These are phyloP conservation scores for Prinia subflava DNA, from an alignment of 2,113 vertebrate genomes.

Conservation along the genomic window DNA sequence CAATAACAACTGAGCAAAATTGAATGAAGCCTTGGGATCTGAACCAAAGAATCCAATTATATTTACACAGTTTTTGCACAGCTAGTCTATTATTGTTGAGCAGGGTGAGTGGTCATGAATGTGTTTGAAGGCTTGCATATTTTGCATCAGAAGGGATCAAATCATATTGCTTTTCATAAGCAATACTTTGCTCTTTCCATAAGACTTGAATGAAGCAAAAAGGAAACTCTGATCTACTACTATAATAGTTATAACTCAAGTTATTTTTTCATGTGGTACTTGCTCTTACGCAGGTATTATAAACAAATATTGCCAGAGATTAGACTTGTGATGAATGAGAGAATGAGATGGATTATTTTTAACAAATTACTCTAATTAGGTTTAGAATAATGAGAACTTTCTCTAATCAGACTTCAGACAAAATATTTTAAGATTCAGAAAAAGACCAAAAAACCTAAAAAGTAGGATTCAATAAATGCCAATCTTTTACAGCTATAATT, in stretches of 20 bases:
- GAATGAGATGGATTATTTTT: not conserved
- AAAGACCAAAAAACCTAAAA: not conserved
- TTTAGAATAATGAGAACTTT: not conserved
- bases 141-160: not conserved
- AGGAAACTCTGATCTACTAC: not conserved
- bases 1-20: not conserved
- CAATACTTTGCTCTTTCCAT: not conserved
- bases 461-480: not conserved
- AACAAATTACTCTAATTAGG: no score
- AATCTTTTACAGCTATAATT: not conserved
- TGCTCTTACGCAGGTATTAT: not conserved
- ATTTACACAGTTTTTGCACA: not conserved
- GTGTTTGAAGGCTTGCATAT: not conserved
- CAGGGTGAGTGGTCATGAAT: not conserved
- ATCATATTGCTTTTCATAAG: not conserved
- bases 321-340: not conserved
- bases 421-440: not conserved
- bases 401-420: not conserved
- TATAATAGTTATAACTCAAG: not conserved
- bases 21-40: not conserved
- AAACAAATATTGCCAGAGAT: not conserved
- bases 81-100: not conserved
- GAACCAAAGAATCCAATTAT: conserved; percentile 44
- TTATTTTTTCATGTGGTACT: not conserved
- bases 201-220: not conserved